Base-by-base conservation (phyloP, 2,113 vertebrate species). In the Esox niger region DNA sequence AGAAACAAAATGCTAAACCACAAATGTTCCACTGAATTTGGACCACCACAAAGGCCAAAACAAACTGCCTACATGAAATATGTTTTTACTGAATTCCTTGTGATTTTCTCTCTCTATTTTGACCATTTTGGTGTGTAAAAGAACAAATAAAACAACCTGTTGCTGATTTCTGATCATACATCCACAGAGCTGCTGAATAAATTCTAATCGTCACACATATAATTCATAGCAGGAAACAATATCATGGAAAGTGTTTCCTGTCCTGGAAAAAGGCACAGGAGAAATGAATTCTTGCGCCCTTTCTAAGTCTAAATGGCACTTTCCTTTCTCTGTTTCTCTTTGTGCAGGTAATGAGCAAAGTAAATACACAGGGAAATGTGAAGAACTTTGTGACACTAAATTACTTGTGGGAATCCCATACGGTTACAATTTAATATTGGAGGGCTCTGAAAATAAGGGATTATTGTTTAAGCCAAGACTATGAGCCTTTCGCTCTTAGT, bases 401-500 rank as follows among this genome's bases (percentile, higher is more conserved):
- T 89, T 84, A 89, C 88, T 90, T 86, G 81, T 63, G 75, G 80
- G 33, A 75, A 84, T 91, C 92, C 86, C 87, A 73, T 83, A 84
- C 88, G 91, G 82, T 89, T 88, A 71, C 67, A 47, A 81, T 68
- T 86, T 91, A 89, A 92, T 90, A 90, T 90, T 85, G 86, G 81
- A 90, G 88, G 81, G 79, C 87, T 88, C 74, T 78, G 46, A 87
- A 86, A 89, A 88, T 92, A 88, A 92, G 91, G 87, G 87, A 90
- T 93, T 91, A 93, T 90, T 93, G 89, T 91, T 90, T 88, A 80
- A 85, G 84, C 85, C 89, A 79, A 84, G 80, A 82, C 81, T 85
- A 86, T 90, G 80, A 90, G 89, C 72, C 75, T 82, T 70, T 74
- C 90, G 88, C 92, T 90, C 91, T 92, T 93, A 92, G 89, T 91